These are phyloP conservation scores for Lochmaea crataegi DNA, from an alignment of 2,888 invertebrate genomes.

Conservation along the genomic window DNA sequence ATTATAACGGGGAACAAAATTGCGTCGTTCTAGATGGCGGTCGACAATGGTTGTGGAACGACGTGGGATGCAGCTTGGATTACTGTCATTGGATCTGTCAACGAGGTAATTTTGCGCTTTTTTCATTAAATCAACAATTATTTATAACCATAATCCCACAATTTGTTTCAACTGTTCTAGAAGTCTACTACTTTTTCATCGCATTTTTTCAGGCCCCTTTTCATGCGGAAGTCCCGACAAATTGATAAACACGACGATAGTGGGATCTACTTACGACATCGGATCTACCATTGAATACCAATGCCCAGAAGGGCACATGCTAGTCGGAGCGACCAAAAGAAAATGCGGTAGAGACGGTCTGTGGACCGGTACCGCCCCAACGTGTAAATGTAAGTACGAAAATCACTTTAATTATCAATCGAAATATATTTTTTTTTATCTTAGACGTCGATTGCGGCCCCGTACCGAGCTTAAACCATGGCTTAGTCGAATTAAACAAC, in stretches of 20 bases:
- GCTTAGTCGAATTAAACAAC: slow-evolving; percentile 75
- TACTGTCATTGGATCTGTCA: slow-evolving; percentile 95
- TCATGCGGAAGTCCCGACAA: slow-evolving; percentile 91
- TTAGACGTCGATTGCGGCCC: slow-evolving; percentile 85
- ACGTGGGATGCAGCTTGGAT: slow-evolving; percentile 93
- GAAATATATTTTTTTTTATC: neutral
- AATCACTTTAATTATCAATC: slow-evolving; percentile 12
- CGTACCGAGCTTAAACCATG: slow-evolving; percentile 77
- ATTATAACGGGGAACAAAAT: slow-evolving; percentile 95
- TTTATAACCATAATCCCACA: too few relatives aligned
- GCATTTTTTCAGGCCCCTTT: slow-evolving; percentile 73
- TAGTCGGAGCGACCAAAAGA: slow-evolving; percentile 77
- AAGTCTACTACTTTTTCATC: too few relatives aligned
- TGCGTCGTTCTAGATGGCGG: slow-evolving; percentile 94
- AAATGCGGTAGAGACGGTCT: slow-evolving; percentile 81
- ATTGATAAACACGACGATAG: slow-evolving; percentile 83
- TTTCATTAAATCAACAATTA: too few relatives aligned
- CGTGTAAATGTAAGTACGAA: slow-evolving; percentile 83
- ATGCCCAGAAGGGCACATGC: slow-evolving; percentile 86
- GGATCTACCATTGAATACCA: slow-evolving; percentile 79
- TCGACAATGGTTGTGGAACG: slow-evolving; percentile 92
- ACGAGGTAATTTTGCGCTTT: slow-evolving; percentile 72
- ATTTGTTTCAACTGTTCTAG: too few relatives aligned
- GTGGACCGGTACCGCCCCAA: slow-evolving; percentile 85
- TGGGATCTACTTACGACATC: slow-evolving; percentile 76